These are phyloP conservation scores for Mya arenaria DNA, from an alignment of 1,140 invertebrate genomes.

Conservation along the genomic window DNA sequence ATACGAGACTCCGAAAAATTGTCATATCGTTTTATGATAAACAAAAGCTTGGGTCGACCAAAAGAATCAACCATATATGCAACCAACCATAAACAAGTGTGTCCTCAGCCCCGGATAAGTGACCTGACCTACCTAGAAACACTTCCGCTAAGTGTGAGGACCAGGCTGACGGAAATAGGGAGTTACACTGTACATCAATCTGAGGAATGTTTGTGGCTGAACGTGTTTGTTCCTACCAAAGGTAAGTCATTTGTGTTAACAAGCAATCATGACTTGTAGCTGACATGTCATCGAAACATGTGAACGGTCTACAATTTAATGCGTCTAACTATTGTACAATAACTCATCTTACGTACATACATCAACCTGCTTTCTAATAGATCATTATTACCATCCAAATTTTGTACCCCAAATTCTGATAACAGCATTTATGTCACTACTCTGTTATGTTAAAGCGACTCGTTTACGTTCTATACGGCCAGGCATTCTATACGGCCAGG, in stretches of 20 bases:
- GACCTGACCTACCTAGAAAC: not conserved
- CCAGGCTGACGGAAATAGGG: not conserved
- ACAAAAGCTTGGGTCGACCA: not conserved
- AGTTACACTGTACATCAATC: slow-evolving; percentile 4
- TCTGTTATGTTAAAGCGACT: too few relatives aligned
- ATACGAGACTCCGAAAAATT: not conserved
- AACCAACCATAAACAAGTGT: slow-evolving; percentile 16
- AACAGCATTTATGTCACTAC: too few relatives aligned
- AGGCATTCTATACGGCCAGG: too few relatives aligned
- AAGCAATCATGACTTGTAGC: too few relatives aligned
- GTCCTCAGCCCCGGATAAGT: slow-evolving; percentile 7
- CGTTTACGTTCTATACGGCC: too few relatives aligned
- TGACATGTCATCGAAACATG: too few relatives aligned
- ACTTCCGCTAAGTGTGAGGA: not conserved
- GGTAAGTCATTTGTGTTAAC: slow-evolving; percentile 35
- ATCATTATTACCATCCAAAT: too few relatives aligned
- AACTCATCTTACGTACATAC: too few relatives aligned
- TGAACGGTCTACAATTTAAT: too few relatives aligned
- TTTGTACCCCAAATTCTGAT: too few relatives aligned
- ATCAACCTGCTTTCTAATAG: too few relatives aligned
- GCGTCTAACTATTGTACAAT: too few relatives aligned
- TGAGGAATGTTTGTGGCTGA: slow-evolving; percentile 33
- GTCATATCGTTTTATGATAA: not conserved
- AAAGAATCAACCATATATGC: not conserved
- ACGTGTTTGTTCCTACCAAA: slow-evolving; percentile 15